Evolutionary conservation across 64 coral and sea anemone species (phyloP).

Genomic region (Stichodactyla helianthus): DNA sequence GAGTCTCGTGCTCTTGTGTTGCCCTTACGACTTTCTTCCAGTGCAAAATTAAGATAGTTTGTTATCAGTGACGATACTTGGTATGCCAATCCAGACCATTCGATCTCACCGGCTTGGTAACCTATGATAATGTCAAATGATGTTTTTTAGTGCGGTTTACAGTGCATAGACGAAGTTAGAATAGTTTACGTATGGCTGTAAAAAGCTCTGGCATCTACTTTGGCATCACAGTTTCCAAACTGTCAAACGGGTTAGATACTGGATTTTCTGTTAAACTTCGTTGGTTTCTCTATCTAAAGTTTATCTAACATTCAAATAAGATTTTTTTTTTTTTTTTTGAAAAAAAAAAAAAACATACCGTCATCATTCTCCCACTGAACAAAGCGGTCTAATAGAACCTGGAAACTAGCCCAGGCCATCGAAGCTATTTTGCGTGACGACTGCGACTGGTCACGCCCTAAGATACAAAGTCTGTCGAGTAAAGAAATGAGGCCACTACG

Average conservation of each 20-base stretch:
- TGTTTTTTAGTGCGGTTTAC: not conserved
- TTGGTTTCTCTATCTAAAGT: too few relatives aligned
- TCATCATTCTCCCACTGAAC: slow-evolving; percentile 92
- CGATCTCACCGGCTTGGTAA: slow-evolving; percentile 69
- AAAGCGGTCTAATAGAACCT: slow-evolving; percentile 71
- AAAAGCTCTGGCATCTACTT: too few relatives aligned
- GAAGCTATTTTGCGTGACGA: slow-evolving; percentile 38
- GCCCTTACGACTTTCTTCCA: slow-evolving; percentile 57
- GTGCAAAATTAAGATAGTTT: slow-evolving; percentile 73
- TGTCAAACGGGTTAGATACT: too few relatives aligned
- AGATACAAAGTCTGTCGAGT: slow-evolving; percentile 65
- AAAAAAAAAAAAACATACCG: slow-evolving; percentile 38
- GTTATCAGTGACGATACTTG: slow-evolving; percentile 91
- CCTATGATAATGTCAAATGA: slow-evolving; percentile 26
- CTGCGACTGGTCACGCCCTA: slow-evolving; percentile 20
- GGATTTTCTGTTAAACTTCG: too few relatives aligned
- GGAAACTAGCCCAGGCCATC: slow-evolving; percentile 76
- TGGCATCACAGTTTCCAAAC: too few relatives aligned
- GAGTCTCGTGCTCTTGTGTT: slow-evolving; percentile 42
- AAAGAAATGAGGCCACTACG: slow-evolving; percentile 76
- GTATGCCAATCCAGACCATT: slow-evolving; percentile 91
- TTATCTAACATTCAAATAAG: too few relatives aligned
- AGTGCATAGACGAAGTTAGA: not conserved
- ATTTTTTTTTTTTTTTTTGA: too few relatives aligned
- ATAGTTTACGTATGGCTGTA: too few relatives aligned